Base-by-base conservation (phyloP, 2,888 invertebrate genomes). In the Rotaria socialis region DNA sequence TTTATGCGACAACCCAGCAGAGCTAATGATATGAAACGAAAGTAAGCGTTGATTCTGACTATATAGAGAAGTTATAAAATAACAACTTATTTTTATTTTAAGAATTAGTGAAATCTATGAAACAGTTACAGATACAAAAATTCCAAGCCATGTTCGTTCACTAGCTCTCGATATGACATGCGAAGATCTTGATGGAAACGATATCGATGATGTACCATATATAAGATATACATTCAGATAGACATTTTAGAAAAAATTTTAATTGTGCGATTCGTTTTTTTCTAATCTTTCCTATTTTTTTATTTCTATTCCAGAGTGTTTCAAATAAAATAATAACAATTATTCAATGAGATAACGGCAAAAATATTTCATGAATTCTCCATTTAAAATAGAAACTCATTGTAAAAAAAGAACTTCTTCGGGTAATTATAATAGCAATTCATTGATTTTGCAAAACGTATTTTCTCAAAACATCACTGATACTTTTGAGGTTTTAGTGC, bases 111-210 rank as follows among this genome's bases (percentile, higher is more conserved):
- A 92, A 88, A 92, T 93, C 47, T 93, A 93, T 55, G 94, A 94
- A 89, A 94, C 94, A 87, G 97, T 99, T 0, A 96, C 97, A 10
- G 97, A 96, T 93, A 95, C 95, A 92, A 94, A 94, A 90, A 93
- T 98, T 87, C 97, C 97, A 89, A 93, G 95, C 0, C 95, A 97
- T 90, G 96, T 97, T 86, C 94, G 94, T 89, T 96, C 97, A 11
- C 92, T 99, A 86, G 97, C 99, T 47, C 95, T 99, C 90, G 99
- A 99, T 92, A 93, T 98, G 89, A 97, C 97, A 92, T 97, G 97
- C 92, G 96, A 97, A 91, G 96, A 97, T 91, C 93, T 93, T 27
- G 94, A 95, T 87, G 97, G 96, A 67, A 95, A 96, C 89, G 99
- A 99, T 91, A 96, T 99, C 56, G 99, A 99, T 92, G 85, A 85